phyloP scores from a whole-genome alignment of 2,888 invertebrate genomes.

The Volucella inanis region DNA sequence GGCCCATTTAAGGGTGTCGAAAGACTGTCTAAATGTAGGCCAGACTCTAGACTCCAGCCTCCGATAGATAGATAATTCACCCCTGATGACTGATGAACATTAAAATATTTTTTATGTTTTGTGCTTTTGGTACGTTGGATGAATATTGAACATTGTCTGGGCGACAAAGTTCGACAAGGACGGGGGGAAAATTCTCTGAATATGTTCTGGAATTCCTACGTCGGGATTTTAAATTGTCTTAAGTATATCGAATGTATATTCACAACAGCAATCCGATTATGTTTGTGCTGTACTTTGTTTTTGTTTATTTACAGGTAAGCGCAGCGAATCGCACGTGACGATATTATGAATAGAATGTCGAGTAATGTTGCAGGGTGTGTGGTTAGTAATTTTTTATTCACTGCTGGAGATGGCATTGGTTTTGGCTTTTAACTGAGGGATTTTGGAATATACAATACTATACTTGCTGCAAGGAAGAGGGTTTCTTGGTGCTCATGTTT shows the following conservation, averaged over 20 bases:
- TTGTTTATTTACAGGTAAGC: slow-evolving; percentile 60
- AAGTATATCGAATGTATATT: slow-evolving; percentile 19
- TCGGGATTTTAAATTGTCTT: slow-evolving; percentile 54
- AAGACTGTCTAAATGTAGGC: slow-evolving; percentile 29
- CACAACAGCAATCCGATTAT: slow-evolving; percentile 50
- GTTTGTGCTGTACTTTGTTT: slow-evolving; percentile 10
- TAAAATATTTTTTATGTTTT: slow-evolving; percentile 56
- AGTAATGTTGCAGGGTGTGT: not conserved
- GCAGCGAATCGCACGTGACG: slow-evolving; percentile 37
- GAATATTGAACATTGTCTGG: slow-evolving; percentile 42
- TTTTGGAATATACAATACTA: no score
- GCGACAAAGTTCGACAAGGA: not conserved
- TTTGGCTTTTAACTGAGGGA: not conserved
- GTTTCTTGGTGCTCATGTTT: no score
- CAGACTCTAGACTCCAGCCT: slow-evolving; percentile 4
- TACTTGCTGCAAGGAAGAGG: no score
- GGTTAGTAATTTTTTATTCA: slow-evolving; percentile 37
- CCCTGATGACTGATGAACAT: slow-evolving; percentile 61
- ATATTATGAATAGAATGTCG: slow-evolving; percentile 12
- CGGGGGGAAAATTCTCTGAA: slow-evolving; percentile 38
- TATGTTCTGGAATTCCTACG: slow-evolving; percentile 23
- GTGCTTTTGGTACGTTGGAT: slow-evolving; percentile 30
- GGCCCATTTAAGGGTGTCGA: slow-evolving; percentile 25
- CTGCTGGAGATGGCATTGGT: slow-evolving; percentile 12
- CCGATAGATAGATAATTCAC: slow-evolving; percentile 43